Evolutionary conservation across 2,113 vertebrate genomes (phyloP).

Genomic region (Anhinga rufa): DNA sequence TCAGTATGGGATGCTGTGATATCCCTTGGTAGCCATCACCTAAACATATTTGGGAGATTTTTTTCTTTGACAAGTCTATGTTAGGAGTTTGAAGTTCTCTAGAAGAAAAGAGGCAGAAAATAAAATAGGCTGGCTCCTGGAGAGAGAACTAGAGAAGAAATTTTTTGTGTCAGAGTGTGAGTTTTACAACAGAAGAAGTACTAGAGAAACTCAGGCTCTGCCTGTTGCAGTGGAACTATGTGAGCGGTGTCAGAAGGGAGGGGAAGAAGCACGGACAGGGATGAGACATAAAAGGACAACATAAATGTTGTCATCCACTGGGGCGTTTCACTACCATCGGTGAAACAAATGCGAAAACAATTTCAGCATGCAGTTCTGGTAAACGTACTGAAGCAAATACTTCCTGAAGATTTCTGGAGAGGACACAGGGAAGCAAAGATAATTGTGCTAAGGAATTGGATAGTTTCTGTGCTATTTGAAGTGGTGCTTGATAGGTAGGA

Average conservation of each 20-base stretch:
- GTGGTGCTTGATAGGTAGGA: not conserved
- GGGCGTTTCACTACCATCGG: accelerated
- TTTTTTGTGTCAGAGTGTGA: not conserved
- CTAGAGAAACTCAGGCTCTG: not conserved
- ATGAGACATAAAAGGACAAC: not conserved
- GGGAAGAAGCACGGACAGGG: not conserved
- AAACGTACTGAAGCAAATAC: not conserved
- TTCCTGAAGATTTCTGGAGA: not conserved
- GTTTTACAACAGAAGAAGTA: not conserved
- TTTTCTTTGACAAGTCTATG: not conserved
- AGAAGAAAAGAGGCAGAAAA: not conserved
- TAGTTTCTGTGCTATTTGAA: not conserved
- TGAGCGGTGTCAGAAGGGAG: not conserved
- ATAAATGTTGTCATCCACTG: not conserved
- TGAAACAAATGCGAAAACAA: not conserved
- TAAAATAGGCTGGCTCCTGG: not conserved
- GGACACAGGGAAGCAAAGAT: not conserved
- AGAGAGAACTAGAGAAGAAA: not conserved
- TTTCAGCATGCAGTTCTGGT: not conserved
- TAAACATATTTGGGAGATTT: not conserved
- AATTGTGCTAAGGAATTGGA: not conserved
- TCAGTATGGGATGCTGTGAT: not conserved
- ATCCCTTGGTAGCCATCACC: not conserved
- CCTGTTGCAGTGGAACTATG: not conserved
- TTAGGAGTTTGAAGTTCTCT: not conserved